Conservation (phyloP, 2,888 invertebrate species). For the Coenonympha glycerion region DNA sequence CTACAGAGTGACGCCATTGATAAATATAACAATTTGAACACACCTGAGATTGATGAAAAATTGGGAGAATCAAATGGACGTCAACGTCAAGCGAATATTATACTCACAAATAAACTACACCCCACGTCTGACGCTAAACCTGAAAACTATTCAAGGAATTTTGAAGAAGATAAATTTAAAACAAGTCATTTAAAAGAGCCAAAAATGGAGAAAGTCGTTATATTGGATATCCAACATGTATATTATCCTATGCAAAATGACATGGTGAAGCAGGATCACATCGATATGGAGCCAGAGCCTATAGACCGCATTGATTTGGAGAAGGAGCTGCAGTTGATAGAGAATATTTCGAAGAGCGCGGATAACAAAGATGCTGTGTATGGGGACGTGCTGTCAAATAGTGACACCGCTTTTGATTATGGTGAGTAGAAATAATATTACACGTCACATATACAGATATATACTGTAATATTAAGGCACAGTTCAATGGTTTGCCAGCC, state of each 20-base stretch:
- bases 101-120: constrained; percentile 1
- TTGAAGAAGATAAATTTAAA: too few relatives aligned
- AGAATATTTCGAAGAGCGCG: constrained; percentile 19
- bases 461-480: too few relatives aligned
- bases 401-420: constrained; percentile 33
- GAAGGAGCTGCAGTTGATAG: constrained; percentile 38
- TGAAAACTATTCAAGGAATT: too few relatives aligned
- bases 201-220: too few relatives aligned
- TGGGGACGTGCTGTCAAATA: constrained; percentile 35
- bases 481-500: too few relatives aligned
- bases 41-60: background rate
- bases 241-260: too few relatives aligned
- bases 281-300: constrained; percentile 40
- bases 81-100: background rate
- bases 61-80: background rate
- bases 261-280: constrained; percentile 28
- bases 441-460: too few relatives aligned
- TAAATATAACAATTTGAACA: background rate
- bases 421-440: too few relatives aligned
- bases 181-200: too few relatives aligned
- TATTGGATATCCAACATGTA: too few relatives aligned
- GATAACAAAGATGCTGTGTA: constrained; percentile 27
- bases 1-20: background rate
- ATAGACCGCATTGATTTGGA: constrained; percentile 37
- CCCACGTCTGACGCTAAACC: too few relatives aligned